A percentile compares a stretch with the other conserved stretches of the same genome.
Evolutionary conservation across 1,140 invertebrate species (phyloP).

Genomic region (Helicorthomorpha holstii): DNA sequence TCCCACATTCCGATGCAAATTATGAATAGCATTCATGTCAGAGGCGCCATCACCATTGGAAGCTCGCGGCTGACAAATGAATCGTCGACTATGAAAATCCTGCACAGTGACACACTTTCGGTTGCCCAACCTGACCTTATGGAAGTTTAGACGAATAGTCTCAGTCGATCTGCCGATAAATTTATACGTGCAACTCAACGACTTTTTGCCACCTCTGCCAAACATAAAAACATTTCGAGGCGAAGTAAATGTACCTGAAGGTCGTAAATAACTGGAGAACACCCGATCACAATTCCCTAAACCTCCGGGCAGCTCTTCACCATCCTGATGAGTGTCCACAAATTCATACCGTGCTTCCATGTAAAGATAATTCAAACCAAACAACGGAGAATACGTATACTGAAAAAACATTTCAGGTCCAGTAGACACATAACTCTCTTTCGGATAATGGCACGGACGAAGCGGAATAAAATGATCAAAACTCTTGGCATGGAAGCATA

Average conservation of each 20-base stretch:
- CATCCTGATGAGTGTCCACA: conserved; percentile 56
- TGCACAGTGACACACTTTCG: conserved; percentile 45
- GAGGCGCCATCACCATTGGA: too few relatives aligned
- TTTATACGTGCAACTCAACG: conserved; percentile 53
- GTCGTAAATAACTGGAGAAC: conserved; percentile 28
- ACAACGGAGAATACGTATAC: background rate
- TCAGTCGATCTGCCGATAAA: conserved; percentile 48
- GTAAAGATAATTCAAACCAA: conserved; percentile 19
- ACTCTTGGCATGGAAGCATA: conserved; percentile 52
- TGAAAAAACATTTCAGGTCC: conserved; percentile 35
- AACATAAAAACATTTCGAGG: conserved; percentile 59
- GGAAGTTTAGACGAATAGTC: conserved; percentile 43
- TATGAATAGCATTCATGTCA: too few relatives aligned
- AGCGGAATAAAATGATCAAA: conserved; percentile 48
- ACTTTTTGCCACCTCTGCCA: conserved; percentile 50
- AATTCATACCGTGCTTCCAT: conserved; percentile 65
- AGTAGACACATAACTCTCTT: conserved; percentile 60
- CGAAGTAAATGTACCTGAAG: conserved; percentile 41
- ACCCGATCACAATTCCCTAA: conserved; percentile 13
- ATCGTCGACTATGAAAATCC: too few relatives aligned
- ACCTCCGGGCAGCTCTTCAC: conserved; percentile 43
- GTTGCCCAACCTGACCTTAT: conserved; percentile 51
- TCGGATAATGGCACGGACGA: conserved; percentile 44
- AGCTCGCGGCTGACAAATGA: too few relatives aligned
- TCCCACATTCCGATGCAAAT: too few relatives aligned